phyloP scores from a whole-genome alignment of 1,140 invertebrate species.

The Calosoma granatense region DNA sequence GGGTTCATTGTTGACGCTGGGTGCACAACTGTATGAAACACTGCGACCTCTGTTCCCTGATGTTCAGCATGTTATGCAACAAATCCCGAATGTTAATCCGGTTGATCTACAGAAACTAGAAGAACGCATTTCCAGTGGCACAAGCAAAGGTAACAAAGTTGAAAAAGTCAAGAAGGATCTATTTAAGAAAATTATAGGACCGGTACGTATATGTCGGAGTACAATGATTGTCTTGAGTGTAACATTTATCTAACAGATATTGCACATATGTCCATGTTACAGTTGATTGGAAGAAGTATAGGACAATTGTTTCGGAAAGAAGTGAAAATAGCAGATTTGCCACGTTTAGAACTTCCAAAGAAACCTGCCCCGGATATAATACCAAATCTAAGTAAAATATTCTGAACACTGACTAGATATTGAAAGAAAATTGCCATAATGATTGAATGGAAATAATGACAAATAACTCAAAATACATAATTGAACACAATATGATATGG shows the following conservation, averaged over 20 bases:
- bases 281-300: slow-evolving; percentile 69
- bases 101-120: slow-evolving; percentile 72
- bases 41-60: slow-evolving; percentile 63
- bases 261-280: slow-evolving; percentile 26
- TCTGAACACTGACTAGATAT: slow-evolving; percentile 12
- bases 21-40: slow-evolving; percentile 69
- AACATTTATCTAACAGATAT: background rate
- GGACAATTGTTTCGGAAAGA: slow-evolving; percentile 80
- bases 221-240: background rate
- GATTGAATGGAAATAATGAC: background rate
- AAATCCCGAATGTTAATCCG: slow-evolving; percentile 65
- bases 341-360: slow-evolving; percentile 48
- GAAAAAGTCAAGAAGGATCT: slow-evolving; percentile 84
- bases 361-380: slow-evolving; percentile 38
- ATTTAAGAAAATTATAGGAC: slow-evolving; percentile 78
- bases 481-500: too few species aligned
- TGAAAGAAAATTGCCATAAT: background rate
- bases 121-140: slow-evolving; percentile 62
- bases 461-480: background rate
- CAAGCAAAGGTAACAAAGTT: slow-evolving; percentile 62
- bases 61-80: slow-evolving; percentile 56
- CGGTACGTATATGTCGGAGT: slow-evolving; percentile 52
- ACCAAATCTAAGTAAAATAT: slow-evolving; percentile 25
- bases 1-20: slow-evolving; percentile 54
- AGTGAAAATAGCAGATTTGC: slow-evolving; percentile 72